phyloP scores from a whole-genome alignment of 2,797 vertebrate genomes.

The Sebastes nivosus region DNA sequence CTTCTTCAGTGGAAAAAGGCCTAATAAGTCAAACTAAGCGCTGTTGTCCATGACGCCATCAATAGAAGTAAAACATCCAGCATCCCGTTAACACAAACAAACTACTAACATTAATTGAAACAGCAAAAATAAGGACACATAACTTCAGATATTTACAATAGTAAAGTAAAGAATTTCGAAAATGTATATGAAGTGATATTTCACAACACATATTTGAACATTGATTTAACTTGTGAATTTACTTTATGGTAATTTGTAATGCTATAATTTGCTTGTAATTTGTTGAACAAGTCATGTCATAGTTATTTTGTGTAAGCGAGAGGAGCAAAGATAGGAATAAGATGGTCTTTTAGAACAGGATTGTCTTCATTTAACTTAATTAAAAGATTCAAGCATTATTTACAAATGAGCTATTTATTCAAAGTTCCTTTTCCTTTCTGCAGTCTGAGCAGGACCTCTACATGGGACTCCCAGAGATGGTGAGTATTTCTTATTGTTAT shows the following conservation, averaged over 20 bases:
- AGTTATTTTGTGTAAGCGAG: background rate
- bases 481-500: slow-evolving; percentile 43
- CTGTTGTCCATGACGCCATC: background rate
- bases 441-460: slow-evolving; percentile 74
- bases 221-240: background rate
- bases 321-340: background rate
- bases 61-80: background rate
- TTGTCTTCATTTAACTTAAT: background rate
- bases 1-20: background rate
- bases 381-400: background rate
- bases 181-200: background rate
- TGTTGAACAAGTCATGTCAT: background rate
- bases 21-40: background rate
- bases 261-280: background rate
- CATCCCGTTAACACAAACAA: background rate
- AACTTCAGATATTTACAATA: background rate
- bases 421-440: slow-evolving; percentile 11
- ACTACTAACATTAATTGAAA: background rate
- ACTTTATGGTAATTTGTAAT: background rate
- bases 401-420: background rate
- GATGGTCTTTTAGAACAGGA: background rate
- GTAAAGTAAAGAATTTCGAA: background rate
- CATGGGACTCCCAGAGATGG: slow-evolving; percentile 79
- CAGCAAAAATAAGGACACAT: background rate
- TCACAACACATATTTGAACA: background rate